A percentile compares a stretch with the other conserved stretches of the same genome.
These are phyloP conservation scores for Microtus richardsoni DNA, from an alignment of 2,113 vertebrate genomes.

Conservation along the genomic window DNA sequence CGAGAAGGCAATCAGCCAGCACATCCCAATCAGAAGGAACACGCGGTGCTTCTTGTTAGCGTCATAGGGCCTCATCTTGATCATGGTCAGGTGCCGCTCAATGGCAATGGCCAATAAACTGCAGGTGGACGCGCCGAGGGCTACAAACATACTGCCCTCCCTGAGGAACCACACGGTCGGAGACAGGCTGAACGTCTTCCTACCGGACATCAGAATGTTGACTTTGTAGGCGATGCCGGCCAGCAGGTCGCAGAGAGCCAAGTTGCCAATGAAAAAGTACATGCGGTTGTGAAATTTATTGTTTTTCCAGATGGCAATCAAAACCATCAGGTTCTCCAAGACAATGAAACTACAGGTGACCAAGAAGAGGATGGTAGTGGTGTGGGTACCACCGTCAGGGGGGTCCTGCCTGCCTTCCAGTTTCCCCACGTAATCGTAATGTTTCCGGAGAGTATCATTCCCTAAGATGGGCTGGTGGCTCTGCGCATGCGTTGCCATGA, in stretches of 20 bases:
- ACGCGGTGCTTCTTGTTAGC: constrained; percentile 96
- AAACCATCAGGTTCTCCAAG: constrained; percentile 95
- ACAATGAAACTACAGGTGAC: constrained; percentile 94
- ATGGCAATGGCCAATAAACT: constrained; percentile 97
- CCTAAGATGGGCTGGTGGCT: constrained; percentile 5
- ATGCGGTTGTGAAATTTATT: constrained; percentile 97
- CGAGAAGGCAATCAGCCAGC: constrained; percentile 94
- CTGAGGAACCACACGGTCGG: constrained; percentile 93
- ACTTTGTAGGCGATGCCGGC: constrained; percentile 93
- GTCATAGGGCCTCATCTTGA: constrained; percentile 98
- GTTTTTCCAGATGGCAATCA: constrained; percentile 97
- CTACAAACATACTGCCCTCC: constrained; percentile 97
- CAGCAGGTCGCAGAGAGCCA: constrained; percentile 97
- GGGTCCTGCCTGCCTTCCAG: constrained; percentile 84
- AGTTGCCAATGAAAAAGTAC: constrained; percentile 98
- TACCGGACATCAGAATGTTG: constrained; percentile 96
- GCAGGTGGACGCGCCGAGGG: constrained; percentile 95
- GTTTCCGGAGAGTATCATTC: constrained; percentile 84
- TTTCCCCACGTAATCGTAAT: constrained; percentile 97
- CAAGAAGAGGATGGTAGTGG: constrained; percentile 89
- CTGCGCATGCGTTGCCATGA: constrained; percentile 76
- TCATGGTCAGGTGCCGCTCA: constrained; percentile 98
- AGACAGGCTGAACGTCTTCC: constrained; percentile 92
- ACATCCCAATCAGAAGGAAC: constrained; percentile 95
- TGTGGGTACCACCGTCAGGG: constrained; percentile 79